Conservation (phyloP, 2,888 invertebrate genomes). For the Blastobasis lacticolella region DNA sequence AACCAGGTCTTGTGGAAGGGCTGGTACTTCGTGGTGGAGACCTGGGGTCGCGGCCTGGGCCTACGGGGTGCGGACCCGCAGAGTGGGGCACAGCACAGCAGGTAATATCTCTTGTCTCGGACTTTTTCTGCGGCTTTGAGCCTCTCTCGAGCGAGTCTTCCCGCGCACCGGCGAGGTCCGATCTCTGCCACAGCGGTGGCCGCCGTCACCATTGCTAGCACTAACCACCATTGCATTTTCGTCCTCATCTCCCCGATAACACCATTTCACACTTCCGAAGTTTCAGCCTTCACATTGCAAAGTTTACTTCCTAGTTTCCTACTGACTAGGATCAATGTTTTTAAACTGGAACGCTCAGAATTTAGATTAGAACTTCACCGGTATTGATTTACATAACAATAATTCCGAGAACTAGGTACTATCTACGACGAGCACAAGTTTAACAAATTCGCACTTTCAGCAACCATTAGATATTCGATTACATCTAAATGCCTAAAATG, state of each 20-base stretch:
- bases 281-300: too few relatives aligned
- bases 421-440: neutral
- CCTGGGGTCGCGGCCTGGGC: conserved; percentile 33
- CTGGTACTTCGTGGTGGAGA: conserved; percentile 46
- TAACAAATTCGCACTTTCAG: neutral
- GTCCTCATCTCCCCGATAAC: neutral
- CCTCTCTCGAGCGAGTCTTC: conserved; percentile 54
- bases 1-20: conserved; percentile 63
- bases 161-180: conserved; percentile 50
- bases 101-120: conserved; percentile 56
- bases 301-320: too few relatives aligned
- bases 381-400: too few relatives aligned
- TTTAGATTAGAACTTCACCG: too few relatives aligned
- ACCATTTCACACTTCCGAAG: neutral
- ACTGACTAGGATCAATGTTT: too few relatives aligned
- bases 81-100: conserved; percentile 48
- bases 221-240: conserved; percentile 39
- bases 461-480: neutral
- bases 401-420: too few relatives aligned
- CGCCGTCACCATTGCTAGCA: conserved; percentile 23
- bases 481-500: too few relatives aligned
- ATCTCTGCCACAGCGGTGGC: conserved; percentile 19
- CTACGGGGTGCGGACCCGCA: conserved; percentile 34
- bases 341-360: too few relatives aligned
- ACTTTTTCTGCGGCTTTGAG: conserved; percentile 65